A percentile compares a stretch with the other conserved stretches of the same genome.
Evolutionary conservation across 2,888 invertebrate species (phyloP).

Genomic region (Melipona bicolor): DNA sequence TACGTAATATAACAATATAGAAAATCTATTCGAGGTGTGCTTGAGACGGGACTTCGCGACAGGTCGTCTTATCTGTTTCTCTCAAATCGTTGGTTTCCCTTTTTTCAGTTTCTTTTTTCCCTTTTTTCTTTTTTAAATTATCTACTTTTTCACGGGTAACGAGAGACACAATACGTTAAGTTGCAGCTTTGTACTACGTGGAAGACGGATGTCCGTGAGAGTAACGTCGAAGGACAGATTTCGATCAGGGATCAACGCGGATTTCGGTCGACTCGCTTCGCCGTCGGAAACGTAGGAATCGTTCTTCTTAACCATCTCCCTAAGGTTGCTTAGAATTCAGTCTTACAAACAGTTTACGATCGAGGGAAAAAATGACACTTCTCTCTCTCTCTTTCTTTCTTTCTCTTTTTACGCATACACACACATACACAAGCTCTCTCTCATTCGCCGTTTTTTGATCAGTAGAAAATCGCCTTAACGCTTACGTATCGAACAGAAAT

Average conservation of each 20-base stretch:
- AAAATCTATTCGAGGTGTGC: background rate
- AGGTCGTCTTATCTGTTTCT: conserved; percentile 31
- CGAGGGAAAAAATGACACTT: background rate
- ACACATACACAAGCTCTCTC: background rate
- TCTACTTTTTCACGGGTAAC: conserved; percentile 54
- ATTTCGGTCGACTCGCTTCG: conserved; percentile 14
- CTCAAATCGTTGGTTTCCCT: conserved; percentile 11
- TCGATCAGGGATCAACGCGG: conserved; percentile 33
- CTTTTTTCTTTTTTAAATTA: conserved; percentile 23
- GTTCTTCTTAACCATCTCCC: conserved; percentile 18
- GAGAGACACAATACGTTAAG: conserved; percentile 64
- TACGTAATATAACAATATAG: conserved; percentile 5
- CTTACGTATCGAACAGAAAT: conserved; percentile 59
- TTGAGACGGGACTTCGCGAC: background rate
- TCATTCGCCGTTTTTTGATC: conserved; percentile 35
- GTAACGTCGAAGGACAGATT: conserved; percentile 57
- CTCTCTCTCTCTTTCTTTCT: background rate
- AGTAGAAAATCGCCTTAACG: conserved; percentile 53
- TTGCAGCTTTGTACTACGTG: conserved; percentile 78
- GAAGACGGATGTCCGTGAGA: conserved; percentile 76
- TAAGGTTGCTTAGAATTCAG: conserved; percentile 49
- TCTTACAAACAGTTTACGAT: conserved; percentile 52
- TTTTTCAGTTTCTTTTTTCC: background rate
- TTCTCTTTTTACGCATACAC: background rate
- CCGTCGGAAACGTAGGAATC: conserved; percentile 30